Percentiles rank a stretch among this genome's conserved stretches.
Evolutionary conservation across 2,888 invertebrate species (phyloP).

Genomic region (Antheraea assamensis): DNA sequence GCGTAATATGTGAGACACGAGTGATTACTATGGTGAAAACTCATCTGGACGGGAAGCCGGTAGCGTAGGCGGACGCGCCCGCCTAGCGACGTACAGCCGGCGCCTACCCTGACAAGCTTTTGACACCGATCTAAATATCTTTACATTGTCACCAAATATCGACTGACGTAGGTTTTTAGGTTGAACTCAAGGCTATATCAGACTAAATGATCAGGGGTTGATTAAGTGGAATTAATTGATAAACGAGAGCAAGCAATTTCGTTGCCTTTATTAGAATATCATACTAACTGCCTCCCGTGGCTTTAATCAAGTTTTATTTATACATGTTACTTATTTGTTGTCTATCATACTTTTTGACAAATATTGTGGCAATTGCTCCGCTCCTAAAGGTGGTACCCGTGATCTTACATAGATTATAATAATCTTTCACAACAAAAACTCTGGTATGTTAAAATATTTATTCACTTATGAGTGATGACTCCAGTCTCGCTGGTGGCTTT

Average conservation of each 20-base stretch:
- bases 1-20: background rate
- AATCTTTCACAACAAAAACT: no score
- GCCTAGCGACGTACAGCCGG: slow-evolving; percentile 1
- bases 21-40: slow-evolving; percentile 1
- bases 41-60: background rate
- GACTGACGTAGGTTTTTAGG: slow-evolving; percentile 1
- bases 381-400: no score
- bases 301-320: no score
- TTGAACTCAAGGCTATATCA: background rate
- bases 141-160: slow-evolving; percentile 1
- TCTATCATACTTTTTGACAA: no score
- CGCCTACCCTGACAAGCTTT: background rate
- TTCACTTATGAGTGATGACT: no score
- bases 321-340: no score
- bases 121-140: slow-evolving; percentile 1
- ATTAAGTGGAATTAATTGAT: background rate
- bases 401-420: no score
- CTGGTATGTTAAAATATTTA: no score
- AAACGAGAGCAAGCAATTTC: background rate
- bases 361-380: no score
- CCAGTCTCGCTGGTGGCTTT: no score
- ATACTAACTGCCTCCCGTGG: background rate
- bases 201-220: background rate
- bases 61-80: background rate
- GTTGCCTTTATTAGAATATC: background rate